Conservation (phyloP, 2,888 invertebrate genomes). For the Plusia festucae region DNA sequence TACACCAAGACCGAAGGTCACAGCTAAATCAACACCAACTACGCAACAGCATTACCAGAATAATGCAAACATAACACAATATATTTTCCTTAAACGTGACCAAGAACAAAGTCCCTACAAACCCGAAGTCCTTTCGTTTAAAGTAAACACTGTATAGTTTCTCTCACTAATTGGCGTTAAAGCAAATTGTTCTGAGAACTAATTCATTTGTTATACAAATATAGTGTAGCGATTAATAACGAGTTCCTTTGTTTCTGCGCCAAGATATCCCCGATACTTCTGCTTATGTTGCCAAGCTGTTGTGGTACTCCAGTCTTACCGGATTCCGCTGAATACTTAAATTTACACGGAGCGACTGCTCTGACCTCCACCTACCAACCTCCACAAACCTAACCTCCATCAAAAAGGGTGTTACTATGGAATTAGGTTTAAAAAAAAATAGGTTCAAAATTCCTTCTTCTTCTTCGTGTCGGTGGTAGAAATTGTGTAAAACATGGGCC, state of each 20-base stretch:
- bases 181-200: slow-evolving; percentile 72
- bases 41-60: slow-evolving; percentile 16
- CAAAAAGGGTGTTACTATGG: too few relatives aligned
- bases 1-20: not conserved
- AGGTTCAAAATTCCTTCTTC: too few relatives aligned
- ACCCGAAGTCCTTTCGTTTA: slow-evolving; percentile 44
- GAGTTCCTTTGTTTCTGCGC: not conserved
- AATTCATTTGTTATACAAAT: slow-evolving; percentile 75
- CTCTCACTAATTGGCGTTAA: slow-evolving; percentile 74
- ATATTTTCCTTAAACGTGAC: slow-evolving; percentile 48
- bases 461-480: too few relatives aligned
- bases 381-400: too few relatives aligned
- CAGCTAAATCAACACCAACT: not conserved
- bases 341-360: too few relatives aligned
- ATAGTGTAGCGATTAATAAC: slow-evolving; percentile 28
- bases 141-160: slow-evolving; percentile 70
- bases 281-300: too few relatives aligned
- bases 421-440: too few relatives aligned
- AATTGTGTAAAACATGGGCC: too few relatives aligned
- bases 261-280: too few relatives aligned
- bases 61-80: slow-evolving; percentile 13
- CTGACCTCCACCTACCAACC: too few relatives aligned
- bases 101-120: slow-evolving; percentile 35
- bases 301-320: too few relatives aligned
- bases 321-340: too few relatives aligned